Conservation (phyloP, 2,113 vertebrate genomes). For the Eudyptes chrysolophus region DNA sequence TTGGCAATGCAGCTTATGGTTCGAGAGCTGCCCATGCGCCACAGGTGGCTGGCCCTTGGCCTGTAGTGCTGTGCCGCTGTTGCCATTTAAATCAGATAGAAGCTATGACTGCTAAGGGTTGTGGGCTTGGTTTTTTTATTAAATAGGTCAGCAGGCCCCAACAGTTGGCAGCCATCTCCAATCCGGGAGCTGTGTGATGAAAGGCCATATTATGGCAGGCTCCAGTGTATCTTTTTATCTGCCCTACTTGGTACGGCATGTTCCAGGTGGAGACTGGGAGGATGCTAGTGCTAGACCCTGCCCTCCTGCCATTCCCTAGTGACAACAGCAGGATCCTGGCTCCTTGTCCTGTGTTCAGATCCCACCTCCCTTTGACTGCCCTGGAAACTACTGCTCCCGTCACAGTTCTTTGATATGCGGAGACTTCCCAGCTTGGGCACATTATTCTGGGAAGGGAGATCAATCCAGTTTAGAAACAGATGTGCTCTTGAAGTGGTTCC, state of each 20-base stretch:
- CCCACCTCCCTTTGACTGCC: not conserved
- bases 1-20: not conserved
- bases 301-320: not conserved
- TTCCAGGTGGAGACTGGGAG: slow-evolving; percentile 45
- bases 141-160: slow-evolving; percentile 37
- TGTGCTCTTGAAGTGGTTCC: not conserved
- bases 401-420: not conserved
- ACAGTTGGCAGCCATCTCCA: slow-evolving; percentile 11
- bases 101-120: not conserved
- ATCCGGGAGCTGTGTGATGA: slow-evolving; percentile 11
- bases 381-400: not conserved
- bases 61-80: not conserved
- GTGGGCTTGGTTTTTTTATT: not conserved
- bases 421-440: not conserved
- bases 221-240: slow-evolving; percentile 54
- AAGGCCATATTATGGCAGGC: slow-evolving; percentile 26
- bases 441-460: not conserved
- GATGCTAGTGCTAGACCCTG: not conserved
- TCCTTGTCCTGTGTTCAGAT: not conserved
- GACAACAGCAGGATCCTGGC: not conserved
- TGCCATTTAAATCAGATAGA: not conserved
- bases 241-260: slow-evolving; percentile 31
- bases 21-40: not conserved
- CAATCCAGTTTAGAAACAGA: not conserved
- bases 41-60: not conserved